Base-by-base conservation (phyloP, 2,888 invertebrate species). In the Phortica magna region DNA sequence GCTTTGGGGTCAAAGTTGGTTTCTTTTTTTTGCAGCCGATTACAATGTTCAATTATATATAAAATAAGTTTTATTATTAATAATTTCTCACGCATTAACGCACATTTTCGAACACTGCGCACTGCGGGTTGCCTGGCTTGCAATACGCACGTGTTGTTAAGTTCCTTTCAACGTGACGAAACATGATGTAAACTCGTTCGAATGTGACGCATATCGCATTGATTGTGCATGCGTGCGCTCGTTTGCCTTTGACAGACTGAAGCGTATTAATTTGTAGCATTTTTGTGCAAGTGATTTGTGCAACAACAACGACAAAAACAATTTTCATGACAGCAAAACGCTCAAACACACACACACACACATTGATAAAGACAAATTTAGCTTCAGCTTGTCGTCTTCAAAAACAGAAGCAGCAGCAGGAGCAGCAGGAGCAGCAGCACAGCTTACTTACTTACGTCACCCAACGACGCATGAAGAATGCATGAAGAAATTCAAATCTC, bases 221-320 rank as follows among this genome's bases (percentile, higher is more conserved):
- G 14, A 48, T 9, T 48, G 7, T 48, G 9, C 48, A 2, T 48
- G 31, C 39, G 31, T 14, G 64, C 14, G 59, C 59, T 31, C n/a
- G 59, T 59, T 10, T 64, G 64, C 61, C 1, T 22, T 22, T 64
- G 64, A 64, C 64, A 64, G 64, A 14, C 9, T 4, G 31, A 31
- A 31, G 31, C 31, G 14, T 22, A 64, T 77, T 74, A 76, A 76
- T 78, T 76, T 55, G 67, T 57, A 41, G 48, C 48, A 48, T 48
- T 48, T 48, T 14, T 77, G 39, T 65, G 59, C 74, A 31, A 48
- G 31, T 22, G 22, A 17, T 67, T 43, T 71, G 59, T 59, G 19
- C 59, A 19, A 59, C n/a, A 19, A 19, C 61, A 61, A 22, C n/a
- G 31, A 31, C 14, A 5, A 7, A 39, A 64, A 31, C 39, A 64